Evolutionary conservation across 2,888 invertebrate genomes (phyloP), one percentile per base, ranked within the genome.

Genomic region (Mesorhabditis belari): DNA sequence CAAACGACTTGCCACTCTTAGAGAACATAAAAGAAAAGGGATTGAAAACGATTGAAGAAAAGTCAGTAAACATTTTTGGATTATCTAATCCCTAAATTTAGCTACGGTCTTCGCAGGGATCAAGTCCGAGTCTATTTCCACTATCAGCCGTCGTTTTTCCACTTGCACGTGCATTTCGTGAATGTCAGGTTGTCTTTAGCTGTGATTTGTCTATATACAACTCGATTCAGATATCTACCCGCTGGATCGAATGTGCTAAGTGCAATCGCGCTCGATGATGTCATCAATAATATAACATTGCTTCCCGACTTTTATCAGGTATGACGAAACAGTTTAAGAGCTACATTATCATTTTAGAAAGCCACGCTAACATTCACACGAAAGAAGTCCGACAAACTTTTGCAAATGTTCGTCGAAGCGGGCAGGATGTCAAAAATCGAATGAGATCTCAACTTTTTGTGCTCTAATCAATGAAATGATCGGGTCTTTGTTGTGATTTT

Each of bases 141-240:
- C 60, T 73, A 78, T 83, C 94, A 92, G 78, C 96, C 96, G 0
- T 91, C 93, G 0, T 98, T 92, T 84, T 95, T 93, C 83, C 94
- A 96, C 81, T 85, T 98, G 0, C 96, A 98, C 81, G 86, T 96
- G 0, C 96, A 98, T 52, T 71, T 75, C 28, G 68, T 75, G 25
- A 69, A 65, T 25, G 29, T 64, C 21, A 44, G 51, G 25, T 35
- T 1, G n/a, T 9, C 3, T 26, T 27, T 49, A 19, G n/a, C 3
- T 29, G 5, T 5, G 25, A 29, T 49, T 19, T 21, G 19, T 44
- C 24, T 21, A 17, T 4, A 62, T 66, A 55, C 50, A 70, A 66
- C 23, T 21, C 69, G 49, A 35, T 35, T 50, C 51, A 69, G 64
- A 51, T 75, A 71, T 54, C 71, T 73, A 56, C 73, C 75, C 1